phyloP scores from a whole-genome alignment of 2,797 vertebrate genomes.

The Sebastes melanostomus region DNA sequence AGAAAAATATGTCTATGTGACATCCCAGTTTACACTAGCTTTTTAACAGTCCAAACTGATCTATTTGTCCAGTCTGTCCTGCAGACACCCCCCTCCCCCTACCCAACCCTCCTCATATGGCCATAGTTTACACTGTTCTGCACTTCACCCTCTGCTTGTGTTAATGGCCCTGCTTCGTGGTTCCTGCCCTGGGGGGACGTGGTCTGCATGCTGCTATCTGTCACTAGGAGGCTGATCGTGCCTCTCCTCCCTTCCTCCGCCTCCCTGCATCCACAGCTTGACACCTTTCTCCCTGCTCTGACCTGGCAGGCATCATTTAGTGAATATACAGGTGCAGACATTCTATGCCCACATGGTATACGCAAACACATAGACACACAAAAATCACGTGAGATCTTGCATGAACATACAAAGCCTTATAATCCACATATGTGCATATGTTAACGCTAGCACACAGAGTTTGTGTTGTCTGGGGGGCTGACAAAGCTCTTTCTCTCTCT shows the following conservation, averaged over 20 bases:
- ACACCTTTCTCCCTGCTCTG: constrained; percentile 40
- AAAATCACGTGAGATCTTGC: constrained; percentile 10
- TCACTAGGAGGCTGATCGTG: constrained; percentile 53
- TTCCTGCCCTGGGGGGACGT: constrained; percentile 64
- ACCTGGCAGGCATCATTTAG: constrained; percentile 26
- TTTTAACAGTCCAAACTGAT: background rate
- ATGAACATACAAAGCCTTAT: constrained; percentile 27
- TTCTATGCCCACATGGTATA: background rate
- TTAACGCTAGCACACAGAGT: constrained; percentile 36
- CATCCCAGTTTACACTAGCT: background rate
- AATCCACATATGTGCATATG: constrained; percentile 51
- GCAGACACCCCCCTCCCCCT: background rate
- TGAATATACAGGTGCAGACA: constrained; percentile 26
- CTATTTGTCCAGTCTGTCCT: constrained; percentile 13
- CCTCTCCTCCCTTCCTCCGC: constrained; percentile 12
- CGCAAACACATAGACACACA: constrained; percentile 11
- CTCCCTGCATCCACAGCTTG: constrained; percentile 35
- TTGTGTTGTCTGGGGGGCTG: constrained; percentile 67
- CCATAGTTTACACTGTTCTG: constrained; percentile 41
- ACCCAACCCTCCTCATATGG: constrained; percentile 26
- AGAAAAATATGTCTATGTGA: background rate
- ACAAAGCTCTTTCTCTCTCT: constrained; percentile 75
- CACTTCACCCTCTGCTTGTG: constrained; percentile 49
- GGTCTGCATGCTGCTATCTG: constrained; percentile 68
- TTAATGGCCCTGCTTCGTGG: constrained; percentile 70